Percentiles rank a stretch among this genome's conserved stretches.
phyloP scores from a whole-genome alignment of 2,113 vertebrate species.

The Pimephales promelas region DNA sequence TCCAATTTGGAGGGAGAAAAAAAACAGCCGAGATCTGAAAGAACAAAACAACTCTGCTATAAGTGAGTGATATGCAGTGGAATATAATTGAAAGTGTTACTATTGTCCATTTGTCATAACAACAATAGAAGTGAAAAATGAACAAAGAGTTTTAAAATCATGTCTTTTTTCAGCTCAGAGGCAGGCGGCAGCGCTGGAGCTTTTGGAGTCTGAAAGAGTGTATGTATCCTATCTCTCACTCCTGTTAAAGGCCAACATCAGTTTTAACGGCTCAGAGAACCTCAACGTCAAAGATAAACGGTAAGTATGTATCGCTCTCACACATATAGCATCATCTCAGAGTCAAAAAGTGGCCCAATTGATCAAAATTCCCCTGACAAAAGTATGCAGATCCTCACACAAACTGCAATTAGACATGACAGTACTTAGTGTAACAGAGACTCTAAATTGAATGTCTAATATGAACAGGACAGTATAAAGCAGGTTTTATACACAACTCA shows the following conservation, averaged over 20 bases:
- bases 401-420: neutral
- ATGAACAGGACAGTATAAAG: neutral
- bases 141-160: neutral
- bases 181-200: constrained; percentile 88
- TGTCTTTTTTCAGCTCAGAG: constrained; percentile 80
- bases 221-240: constrained; percentile 93
- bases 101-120: constrained; percentile 7
- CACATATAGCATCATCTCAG: neutral
- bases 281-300: constrained; percentile 89
- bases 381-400: neutral
- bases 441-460: neutral
- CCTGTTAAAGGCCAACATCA: constrained; percentile 93
- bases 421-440: constrained; percentile 14
- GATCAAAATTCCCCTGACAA: no score
- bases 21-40: constrained; percentile 78
- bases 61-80: constrained; percentile 54
- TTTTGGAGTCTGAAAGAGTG: constrained; percentile 93
- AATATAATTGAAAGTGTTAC: neutral
- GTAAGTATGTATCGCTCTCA: constrained; percentile 67
- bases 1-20: constrained; percentile 81
- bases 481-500: neutral
- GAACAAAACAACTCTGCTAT: constrained; percentile 82
- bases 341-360: neutral
- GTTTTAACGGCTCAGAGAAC: constrained; percentile 86
- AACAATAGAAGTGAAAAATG: neutral